Evolutionary conservation across 1,140 invertebrate genomes (phyloP).

Genomic region (Nomia melanderi): DNA sequence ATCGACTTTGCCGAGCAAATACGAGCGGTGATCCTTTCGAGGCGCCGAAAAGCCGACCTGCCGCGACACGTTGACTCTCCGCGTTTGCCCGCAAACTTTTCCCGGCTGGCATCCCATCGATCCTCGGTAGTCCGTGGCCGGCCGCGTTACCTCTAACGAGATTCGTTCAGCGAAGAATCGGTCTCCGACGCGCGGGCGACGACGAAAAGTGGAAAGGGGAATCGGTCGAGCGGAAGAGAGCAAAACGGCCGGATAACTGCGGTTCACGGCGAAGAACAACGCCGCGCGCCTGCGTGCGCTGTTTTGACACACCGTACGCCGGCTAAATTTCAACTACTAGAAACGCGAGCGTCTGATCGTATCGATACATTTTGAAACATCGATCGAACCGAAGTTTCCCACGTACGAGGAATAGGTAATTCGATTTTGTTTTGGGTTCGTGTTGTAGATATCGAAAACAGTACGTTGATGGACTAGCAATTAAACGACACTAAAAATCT

Average conservation of each 20-base stretch:
- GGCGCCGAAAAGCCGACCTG: not conserved
- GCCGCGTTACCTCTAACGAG: not conserved
- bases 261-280: conserved; percentile 7
- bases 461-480: no score
- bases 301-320: no score
- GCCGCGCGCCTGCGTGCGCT: no score
- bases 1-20: conserved; percentile 10
- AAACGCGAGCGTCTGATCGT: no score
- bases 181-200: no score
- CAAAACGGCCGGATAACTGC: conserved; percentile 1
- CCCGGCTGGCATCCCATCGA: not conserved
- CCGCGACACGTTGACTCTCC: not conserved
- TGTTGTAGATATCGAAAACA: no score
- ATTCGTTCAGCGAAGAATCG: not conserved
- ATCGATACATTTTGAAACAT: no score
- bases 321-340: no score
- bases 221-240: conserved; percentile 12
- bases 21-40: not conserved
- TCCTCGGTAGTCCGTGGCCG: not conserved
- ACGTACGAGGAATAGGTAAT: no score
- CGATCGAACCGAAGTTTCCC: no score
- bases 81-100: not conserved
- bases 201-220: not conserved
- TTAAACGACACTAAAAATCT: no score
- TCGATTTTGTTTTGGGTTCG: no score